These are phyloP conservation scores for Leiothrix lutea DNA, from an alignment of 2,113 vertebrate genomes.

Conservation along the genomic window DNA sequence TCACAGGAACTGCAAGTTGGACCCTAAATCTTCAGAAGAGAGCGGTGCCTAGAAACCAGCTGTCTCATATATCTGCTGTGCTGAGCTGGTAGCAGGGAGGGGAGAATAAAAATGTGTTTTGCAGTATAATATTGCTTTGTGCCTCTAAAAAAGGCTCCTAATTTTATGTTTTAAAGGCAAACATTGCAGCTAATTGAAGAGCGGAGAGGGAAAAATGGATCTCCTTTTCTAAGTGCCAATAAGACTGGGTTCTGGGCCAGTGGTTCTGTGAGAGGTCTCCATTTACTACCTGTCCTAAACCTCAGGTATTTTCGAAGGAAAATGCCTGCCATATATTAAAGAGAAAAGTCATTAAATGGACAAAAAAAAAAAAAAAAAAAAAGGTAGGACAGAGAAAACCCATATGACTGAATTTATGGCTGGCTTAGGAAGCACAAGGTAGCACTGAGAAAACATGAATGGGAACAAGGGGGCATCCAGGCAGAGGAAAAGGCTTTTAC, in stretches of 20 bases:
- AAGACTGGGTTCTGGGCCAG: conserved; percentile 66
- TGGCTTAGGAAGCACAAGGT: conserved; percentile 33
- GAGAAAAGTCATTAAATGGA: conserved; percentile 60
- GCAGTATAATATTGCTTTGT: conserved; percentile 66
- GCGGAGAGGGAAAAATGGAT: conserved; percentile 58
- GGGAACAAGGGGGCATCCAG: not conserved
- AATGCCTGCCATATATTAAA: conserved; percentile 60
- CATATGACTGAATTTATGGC: conserved; percentile 59
- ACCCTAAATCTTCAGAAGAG: conserved; percentile 52
- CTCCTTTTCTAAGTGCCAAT: conserved; percentile 54
- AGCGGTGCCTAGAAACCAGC: conserved; percentile 31
- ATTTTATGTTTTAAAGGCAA: conserved; percentile 65
- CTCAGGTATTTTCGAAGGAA: conserved; percentile 66
- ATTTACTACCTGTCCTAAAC: conserved; percentile 66
- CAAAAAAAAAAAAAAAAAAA: not conserved
- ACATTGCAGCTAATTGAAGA: conserved; percentile 67
- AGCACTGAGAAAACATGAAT: conserved; percentile 46
- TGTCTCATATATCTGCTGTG: conserved; percentile 58
- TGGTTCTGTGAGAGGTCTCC: conserved; percentile 65
- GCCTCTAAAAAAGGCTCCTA: conserved; percentile 54
- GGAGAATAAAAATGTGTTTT: conserved; percentile 54
- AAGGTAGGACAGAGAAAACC: conserved; percentile 39
- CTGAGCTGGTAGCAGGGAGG: conserved; percentile 24
- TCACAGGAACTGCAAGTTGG: conserved; percentile 37
- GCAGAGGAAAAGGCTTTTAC: not conserved